Evolutionary conservation across 1,140 invertebrate genomes (phyloP), one percentile per base, ranked within the genome.

Genomic region (Aphaenogaster floridana): DNA sequence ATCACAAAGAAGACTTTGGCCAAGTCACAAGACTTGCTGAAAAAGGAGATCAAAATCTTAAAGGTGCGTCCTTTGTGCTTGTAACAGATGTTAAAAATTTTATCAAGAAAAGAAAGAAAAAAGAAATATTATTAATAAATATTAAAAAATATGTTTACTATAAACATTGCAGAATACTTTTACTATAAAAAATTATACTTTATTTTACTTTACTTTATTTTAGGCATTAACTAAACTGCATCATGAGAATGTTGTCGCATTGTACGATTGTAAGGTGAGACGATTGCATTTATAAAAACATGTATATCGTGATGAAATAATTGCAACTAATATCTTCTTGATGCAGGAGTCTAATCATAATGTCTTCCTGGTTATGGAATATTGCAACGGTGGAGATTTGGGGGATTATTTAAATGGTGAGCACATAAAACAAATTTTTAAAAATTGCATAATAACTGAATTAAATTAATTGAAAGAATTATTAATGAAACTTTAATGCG

Each of bases 351-450:
- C 98, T 78, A 96, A 97, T 91, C 97, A 98, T 91, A 97, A 99
- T 96, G 99, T 99, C 84, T 99, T 98, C 96, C 97, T 99, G 89
- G 98, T 99, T 91, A 99, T 99, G 99, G 99, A 99, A 97, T 99
- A 99, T 95, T 99, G 99, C 96, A 99, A 99, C 97, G 99, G 99
- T 66, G 99, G 99, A 13, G 99, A 99, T 96, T 96, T 99, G 93
- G 99, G 99, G 42, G 99, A 99, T 96, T 99, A 99, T 96, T 96
- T 99, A 86, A 97, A 97, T 93, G 97, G 98, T 96, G 97, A 61
- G 59, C 45, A 21, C 89, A 28, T 21, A 7, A 17, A n/a, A 42
- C 68, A 17, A 81, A 79, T 74, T 21, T 42, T 8, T 21, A 36
- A 39, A 1, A 50, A 63, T 34, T 36, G 2, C 8, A 71, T 13